Evolutionary conservation across 2,888 invertebrate genomes (phyloP).

Genomic region (Brachyptera risi): DNA sequence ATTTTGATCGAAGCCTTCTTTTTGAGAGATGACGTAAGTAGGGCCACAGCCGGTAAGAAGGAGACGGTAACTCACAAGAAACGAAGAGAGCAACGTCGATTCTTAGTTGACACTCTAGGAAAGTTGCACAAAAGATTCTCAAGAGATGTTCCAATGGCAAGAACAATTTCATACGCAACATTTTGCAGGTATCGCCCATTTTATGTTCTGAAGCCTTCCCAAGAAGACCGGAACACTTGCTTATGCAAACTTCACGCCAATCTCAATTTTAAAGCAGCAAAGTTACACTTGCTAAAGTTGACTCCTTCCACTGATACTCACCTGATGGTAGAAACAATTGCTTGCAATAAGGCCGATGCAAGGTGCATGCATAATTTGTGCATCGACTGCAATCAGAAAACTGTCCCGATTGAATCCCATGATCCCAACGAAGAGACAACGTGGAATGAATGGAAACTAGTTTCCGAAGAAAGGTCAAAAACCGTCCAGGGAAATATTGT

Average conservation of each 20-base stretch:
- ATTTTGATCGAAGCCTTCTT: too few species aligned
- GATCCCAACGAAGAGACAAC: not conserved
- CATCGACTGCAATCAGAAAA: not conserved
- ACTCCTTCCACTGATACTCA: not conserved
- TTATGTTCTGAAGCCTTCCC: not conserved
- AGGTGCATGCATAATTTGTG: slow-evolving; percentile 13
- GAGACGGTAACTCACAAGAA: too few species aligned
- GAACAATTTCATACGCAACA: not conserved
- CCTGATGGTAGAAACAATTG: not conserved
- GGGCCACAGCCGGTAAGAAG: too few species aligned
- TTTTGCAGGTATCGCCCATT: not conserved
- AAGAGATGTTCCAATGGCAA: too few species aligned
- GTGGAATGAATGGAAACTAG: not conserved
- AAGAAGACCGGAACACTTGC: not conserved
- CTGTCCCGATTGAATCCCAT: not conserved
- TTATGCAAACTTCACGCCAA: not conserved
- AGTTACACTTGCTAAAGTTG: not conserved
- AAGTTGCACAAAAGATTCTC: too few species aligned
- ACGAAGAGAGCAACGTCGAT: too few species aligned
- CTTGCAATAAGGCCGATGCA: slow-evolving; percentile 11
- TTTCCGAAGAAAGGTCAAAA: not conserved
- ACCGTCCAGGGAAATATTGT: not conserved
- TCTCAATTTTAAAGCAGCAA: not conserved
- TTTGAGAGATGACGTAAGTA: too few species aligned
- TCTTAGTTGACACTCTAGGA: too few species aligned